phyloP scores from a whole-genome alignment of 2,797 vertebrate genomes.

The Etheostoma perlongum region DNA sequence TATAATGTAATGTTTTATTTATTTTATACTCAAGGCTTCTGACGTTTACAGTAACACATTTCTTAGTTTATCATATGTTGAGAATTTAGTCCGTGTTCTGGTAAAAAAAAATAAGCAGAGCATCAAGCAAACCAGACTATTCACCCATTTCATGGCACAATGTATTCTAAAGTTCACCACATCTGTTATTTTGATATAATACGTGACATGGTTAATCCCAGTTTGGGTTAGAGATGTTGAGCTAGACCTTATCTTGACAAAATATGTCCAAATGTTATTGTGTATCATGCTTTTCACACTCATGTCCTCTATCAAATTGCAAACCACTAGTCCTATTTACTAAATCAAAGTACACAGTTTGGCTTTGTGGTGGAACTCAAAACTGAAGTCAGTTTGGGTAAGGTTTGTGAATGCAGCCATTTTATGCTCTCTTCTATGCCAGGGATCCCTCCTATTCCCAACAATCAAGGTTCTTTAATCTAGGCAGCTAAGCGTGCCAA shows the following conservation, averaged over 20 bases:
- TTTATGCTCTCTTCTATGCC: slow-evolving; percentile 40
- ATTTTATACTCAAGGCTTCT: background rate
- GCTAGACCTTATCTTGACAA: slow-evolving; percentile 51
- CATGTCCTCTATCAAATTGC: slow-evolving; percentile 54
- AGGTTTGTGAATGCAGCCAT: slow-evolving; percentile 49
- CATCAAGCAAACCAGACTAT: slow-evolving; percentile 1
- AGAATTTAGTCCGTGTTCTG: slow-evolving; percentile 9
- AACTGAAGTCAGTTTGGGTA: slow-evolving; percentile 46
- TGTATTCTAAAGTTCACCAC: slow-evolving; percentile 22
- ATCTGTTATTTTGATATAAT: slow-evolving; percentile 54
- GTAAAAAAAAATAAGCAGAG: slow-evolving; percentile 9
- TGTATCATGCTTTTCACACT: slow-evolving; percentile 46
- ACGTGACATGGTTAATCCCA: slow-evolving; percentile 54
- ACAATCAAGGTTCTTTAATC: slow-evolving; percentile 34
- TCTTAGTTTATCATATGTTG: background rate
- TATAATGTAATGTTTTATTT: background rate
- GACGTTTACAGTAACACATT: background rate
- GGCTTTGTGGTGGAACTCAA: slow-evolving; percentile 54
- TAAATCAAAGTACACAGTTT: slow-evolving; percentile 54
- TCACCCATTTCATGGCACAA: background rate
- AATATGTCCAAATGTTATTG: slow-evolving; percentile 77
- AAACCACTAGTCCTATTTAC: slow-evolving; percentile 62
- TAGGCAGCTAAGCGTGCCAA: slow-evolving; percentile 6
- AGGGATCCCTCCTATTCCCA: slow-evolving; percentile 14
- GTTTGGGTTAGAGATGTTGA: slow-evolving; percentile 27